Evolutionary conservation across 2,888 invertebrate species (phyloP), one percentile per base, ranked within the genome.

Genomic region (Rhimphoctona megacephalus): DNA sequence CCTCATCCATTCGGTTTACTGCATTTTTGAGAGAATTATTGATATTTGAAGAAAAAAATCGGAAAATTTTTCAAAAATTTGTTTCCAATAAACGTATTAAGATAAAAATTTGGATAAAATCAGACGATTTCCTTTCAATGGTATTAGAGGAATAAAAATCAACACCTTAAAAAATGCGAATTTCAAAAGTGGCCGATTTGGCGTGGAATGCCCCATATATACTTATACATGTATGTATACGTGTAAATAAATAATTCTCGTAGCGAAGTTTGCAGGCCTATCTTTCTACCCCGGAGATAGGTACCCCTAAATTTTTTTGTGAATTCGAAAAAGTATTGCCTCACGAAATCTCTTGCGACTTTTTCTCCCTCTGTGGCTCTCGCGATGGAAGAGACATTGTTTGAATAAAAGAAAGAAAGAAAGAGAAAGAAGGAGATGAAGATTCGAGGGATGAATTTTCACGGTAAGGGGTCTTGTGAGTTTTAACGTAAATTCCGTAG

Each of bases 401-500:
- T 88, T 89, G 91, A 92, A 92, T 92, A 91, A 91, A 92, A 74
- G 43, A 67, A 43, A 90, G 89, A 87, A 52, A 6, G 61, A 6
- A 14, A 25, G 19, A 11, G 46, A 33, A 33, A 64, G 25, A 61
- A 17, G 43, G 30, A 30, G 30, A 43, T 61, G 25, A 22, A 77
- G 43, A 77, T 77, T 90, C 91, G 89, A 90, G 89, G 92, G 92
- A 90, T 90, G 91, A 92, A 90, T 92, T 92, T 92, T 91, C 91
- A 88, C 90, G 81, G 82, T 77, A 85, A 80, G 85, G 72, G 81
- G 74, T 79, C 69, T 30, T 22, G 61, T 49, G 61, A 69, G 61
- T 79, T 78, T 78, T 19, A 80, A 46, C 77, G 57, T 67, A 69
- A 78, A 67, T 61, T 54, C 66, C 72, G 57, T 39, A 19, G 76